Conservation (phyloP, 2,888 invertebrate genomes). For the Mantis religiosa region DNA sequence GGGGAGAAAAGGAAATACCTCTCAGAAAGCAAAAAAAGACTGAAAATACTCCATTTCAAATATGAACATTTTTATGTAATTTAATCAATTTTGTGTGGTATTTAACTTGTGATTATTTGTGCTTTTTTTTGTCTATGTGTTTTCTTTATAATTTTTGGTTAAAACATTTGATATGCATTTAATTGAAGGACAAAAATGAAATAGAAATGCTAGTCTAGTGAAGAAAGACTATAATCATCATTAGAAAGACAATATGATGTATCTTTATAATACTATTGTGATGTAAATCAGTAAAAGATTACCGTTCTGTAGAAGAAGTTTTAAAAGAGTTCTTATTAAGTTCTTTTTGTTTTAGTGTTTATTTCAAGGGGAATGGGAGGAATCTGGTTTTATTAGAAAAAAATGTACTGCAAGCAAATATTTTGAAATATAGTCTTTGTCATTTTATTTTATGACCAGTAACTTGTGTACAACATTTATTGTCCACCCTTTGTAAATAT, state of each 20-base stretch:
- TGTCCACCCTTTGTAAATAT: not conserved
- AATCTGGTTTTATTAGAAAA: not conserved
- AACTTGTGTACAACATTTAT: not conserved
- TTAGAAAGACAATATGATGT: not conserved
- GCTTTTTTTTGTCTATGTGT: not conserved
- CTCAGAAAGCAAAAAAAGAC: not conserved
- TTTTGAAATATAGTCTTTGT: not conserved
- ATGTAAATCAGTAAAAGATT: not conserved
- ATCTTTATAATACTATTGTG: not conserved
- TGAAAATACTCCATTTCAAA: not conserved
- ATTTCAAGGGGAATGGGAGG: not conserved
- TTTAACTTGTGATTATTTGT: not conserved
- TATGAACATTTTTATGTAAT: not conserved
- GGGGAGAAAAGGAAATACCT: not conserved
- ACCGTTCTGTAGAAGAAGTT: not conserved
- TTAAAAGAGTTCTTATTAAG: not conserved
- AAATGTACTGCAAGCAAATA: not conserved
- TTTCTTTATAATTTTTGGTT: not conserved
- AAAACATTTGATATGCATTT: not conserved
- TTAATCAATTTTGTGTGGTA: not conserved
- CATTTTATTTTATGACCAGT: not conserved
- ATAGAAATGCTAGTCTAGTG: not conserved
- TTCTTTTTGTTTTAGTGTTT: not conserved
- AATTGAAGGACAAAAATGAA: not conserved
- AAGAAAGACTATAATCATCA: not conserved